These are phyloP conservation scores for Limnothrissa miodon DNA, from an alignment of 2,113 vertebrate species.

Conservation along the genomic window DNA sequence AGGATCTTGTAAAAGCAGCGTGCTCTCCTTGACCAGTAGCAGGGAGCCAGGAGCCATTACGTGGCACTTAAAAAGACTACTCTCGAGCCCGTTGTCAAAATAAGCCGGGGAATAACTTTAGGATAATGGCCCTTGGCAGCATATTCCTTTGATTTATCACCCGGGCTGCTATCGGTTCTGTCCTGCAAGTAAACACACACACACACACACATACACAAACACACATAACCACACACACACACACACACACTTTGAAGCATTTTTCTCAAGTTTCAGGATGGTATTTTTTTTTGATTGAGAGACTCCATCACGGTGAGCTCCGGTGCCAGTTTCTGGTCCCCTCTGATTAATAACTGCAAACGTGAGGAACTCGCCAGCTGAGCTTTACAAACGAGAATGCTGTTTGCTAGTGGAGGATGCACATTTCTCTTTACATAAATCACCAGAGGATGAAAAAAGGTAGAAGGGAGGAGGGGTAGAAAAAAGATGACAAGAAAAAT, in stretches of 20 bases:
- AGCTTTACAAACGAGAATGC: slow-evolving; percentile 61
- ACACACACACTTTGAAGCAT: background rate
- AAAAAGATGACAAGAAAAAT: slow-evolving; percentile 43
- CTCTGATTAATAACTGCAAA: slow-evolving; percentile 76
- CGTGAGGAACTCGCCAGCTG: slow-evolving; percentile 62
- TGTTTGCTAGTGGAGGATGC: slow-evolving; percentile 63
- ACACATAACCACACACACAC: background rate
- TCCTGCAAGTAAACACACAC: background rate
- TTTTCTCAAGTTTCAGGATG: background rate
- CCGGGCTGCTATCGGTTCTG: background rate
- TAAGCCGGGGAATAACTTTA: background rate
- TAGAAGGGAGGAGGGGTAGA: background rate
- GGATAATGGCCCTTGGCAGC: slow-evolving; percentile 14
- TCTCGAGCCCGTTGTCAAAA: background rate
- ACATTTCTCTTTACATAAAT: slow-evolving; percentile 68
- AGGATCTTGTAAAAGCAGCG: background rate
- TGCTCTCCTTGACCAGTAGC: background rate
- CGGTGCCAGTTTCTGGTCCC: slow-evolving; percentile 68
- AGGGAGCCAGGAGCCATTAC: background rate
- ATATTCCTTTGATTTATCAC: background rate
- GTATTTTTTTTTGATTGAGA: slow-evolving; percentile 53
- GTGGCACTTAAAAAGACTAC: background rate
- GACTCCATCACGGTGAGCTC: slow-evolving; percentile 71
- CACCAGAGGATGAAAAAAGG: slow-evolving; percentile 33
- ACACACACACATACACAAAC: background rate